Evolutionary conservation across 2,888 invertebrate species (phyloP), one percentile per base, ranked within the genome.

Genomic region (Orthonevra nobilis): DNA sequence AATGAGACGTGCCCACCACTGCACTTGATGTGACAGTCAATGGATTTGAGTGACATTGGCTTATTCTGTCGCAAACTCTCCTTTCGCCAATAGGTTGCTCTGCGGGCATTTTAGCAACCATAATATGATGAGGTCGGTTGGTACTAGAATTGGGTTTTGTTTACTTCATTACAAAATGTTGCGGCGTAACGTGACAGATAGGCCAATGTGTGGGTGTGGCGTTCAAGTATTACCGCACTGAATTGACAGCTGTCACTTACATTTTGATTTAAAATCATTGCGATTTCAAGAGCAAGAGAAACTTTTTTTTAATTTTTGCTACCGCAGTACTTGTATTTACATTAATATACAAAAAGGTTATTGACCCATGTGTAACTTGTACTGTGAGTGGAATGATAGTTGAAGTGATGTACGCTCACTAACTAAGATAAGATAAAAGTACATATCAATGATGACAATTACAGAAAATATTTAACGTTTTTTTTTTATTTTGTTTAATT

Each of bases 21-120:
- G 20, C 42, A 75, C 50, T 70, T 58, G 50, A 64, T 70, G 50
- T 63, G 69, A 75, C 70, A 64, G 36, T 63, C 58, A 75, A 38
- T 56, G 63, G 58, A 44, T 75, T 75, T 50, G 63, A 75, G 30
- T 56, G 63, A 46, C 20, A 61, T 52, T 44, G 46, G 38, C 32
- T 17, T 19, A 30, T 42, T 15, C 17, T 17, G 2, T 15, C 15
- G 42, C 12, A 56, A 32, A 56, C 15, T 19, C 19, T 56, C 40
- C 10, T 28, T 15, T 26, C 12, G 12, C 6, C 9, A 10, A 14
- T 7, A 12, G 36, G 6, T 6, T 34, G 44, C 12, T 44, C 6
- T 42, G 30, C 40, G 38, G 52, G 32, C 23, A 32, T 64, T 32
- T 64, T 26, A 50, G 32, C 44, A 46, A 56, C 42, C 36, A 28